Evolutionary conservation across 2,797 vertebrate genomes (phyloP), one percentile per base, ranked within the genome.

Genomic region (Moxostoma hubbsi): DNA sequence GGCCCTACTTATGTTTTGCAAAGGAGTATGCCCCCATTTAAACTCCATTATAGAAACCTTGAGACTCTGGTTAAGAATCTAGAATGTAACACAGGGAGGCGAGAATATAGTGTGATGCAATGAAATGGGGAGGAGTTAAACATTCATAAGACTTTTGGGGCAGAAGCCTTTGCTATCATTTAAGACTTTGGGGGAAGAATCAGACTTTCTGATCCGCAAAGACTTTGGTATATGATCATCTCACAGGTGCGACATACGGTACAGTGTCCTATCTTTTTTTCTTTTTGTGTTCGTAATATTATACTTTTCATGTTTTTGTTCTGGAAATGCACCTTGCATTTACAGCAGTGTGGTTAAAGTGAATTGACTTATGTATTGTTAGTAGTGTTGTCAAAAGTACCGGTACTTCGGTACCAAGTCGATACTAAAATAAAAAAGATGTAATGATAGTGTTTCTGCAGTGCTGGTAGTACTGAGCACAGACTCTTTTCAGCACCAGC

Each of bases 141-240:
- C 88, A 87, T 84, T 70, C 79, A 73, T 84, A 82, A 82, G 85
- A 86, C 85, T 91, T 85, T 85, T 70, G 55, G 81, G 81, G 70
- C 55, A 63, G 85, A 84, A 80, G 73, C 73, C 80, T 85, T 82
- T 84, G 92, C 93, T 92, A 91, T 93, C 91, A 91, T 90, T 92
- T 96, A 94, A 95, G 94, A 95, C 96, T 95, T 92, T 95, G 93
- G 95, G 96, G 90, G 95, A 24, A 24, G 24, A 24, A 24, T 24
- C 24, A 24, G 24, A 24, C 24, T 24, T 24, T 24, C 24, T 24
- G 24, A 88, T 90, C 91, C 87, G 86, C 89, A 86, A 86, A 90
- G 90, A 91, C 92, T 87, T 73, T 91, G 90, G 83, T 88, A 91
- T 84, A 90, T 90, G 86, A 90, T 59, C 89, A 90, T 90, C 88